Base-by-base conservation (phyloP, 2,797 vertebrate genomes). In the Sebastes oblongus region DNA sequence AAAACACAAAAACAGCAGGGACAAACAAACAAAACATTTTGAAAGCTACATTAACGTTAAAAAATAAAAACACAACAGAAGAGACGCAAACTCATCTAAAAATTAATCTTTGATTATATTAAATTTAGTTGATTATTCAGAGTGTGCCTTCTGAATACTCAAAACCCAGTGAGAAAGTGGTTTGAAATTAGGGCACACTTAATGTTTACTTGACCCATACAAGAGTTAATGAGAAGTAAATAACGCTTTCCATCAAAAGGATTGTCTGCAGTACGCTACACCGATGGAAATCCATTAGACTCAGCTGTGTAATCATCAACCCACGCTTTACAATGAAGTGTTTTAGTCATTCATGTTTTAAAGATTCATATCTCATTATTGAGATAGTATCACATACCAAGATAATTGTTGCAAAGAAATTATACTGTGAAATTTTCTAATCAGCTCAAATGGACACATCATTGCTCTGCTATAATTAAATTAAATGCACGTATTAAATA, bases 301-400 rank as follows among this genome's bases (percentile, higher is more conserved):
- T 30, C 4, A 50, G 59, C 32, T 30, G 11, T 24, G n/a, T 24
- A 22, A 66, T 65, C 34, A 30, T 18, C 36, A 64, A 6, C 22
- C 5, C 3, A 18, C 4, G 8, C 11, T 59, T 42, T 20, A 10
- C n/a, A 12, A 16, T 46, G 0, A 72, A 32, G 2, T 46, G 30
- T 46, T 59, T 20, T 8, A 66, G 32, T 20, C 32, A 54, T 66
- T 64, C n/a, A 62, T 52, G 39, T 42, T 70, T 36, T n/a, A n/a
- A 70, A 65, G 46, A 73, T 81, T 76, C 3, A 14, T 64, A 77
- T 81, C 78, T 64, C 3, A 56, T 78, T 36, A 58, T 8, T 58
- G 14, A 42, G 84, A 78, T 67, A 4, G 9, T 54, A 86, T 82
- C 32, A 3, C 22, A 46, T 46, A 29, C 20, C 14, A 59, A 36